These are phyloP conservation scores for Anthoscopus minutus DNA, from an alignment of 2,113 vertebrate genomes.

Conservation along the genomic window DNA sequence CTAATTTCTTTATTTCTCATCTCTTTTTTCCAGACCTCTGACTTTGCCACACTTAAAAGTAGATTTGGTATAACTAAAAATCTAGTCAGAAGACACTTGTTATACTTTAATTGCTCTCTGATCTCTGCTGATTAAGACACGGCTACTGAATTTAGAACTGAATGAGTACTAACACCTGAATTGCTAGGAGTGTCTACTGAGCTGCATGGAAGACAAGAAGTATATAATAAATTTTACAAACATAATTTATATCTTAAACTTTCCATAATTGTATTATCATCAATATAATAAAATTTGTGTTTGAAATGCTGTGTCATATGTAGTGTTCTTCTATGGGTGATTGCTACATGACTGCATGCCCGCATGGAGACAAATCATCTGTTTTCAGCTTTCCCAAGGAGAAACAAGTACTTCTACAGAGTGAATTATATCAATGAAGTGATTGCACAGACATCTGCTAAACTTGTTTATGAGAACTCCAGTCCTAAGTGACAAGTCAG, in stretches of 20 bases:
- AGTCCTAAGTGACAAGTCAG: conserved; percentile 4
- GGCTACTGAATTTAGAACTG: background rate
- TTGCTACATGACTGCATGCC: background rate
- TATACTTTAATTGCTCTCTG: background rate
- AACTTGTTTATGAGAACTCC: conserved; percentile 34
- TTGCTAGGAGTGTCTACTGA: background rate
- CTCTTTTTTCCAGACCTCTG: background rate
- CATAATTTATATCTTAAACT: background rate
- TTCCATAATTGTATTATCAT: background rate
- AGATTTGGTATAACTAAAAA: background rate
- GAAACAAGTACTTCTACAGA: background rate
- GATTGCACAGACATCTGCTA: background rate
- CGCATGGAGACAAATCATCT: background rate
- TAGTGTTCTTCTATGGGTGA: background rate
- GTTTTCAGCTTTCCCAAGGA: background rate
- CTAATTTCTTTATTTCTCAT: background rate
- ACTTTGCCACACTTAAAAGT: background rate
- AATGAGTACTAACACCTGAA: background rate
- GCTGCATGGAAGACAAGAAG: background rate
- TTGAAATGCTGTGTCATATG: background rate
- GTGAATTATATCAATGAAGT: background rate
- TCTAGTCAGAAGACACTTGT: background rate
- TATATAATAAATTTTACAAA: background rate
- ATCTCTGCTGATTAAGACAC: background rate
- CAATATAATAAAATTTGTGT: background rate